Evolutionary conservation across 2,888 invertebrate species (phyloP), one percentile per base, ranked within the genome.

Genomic region (Ichneumoninae sp.): DNA sequence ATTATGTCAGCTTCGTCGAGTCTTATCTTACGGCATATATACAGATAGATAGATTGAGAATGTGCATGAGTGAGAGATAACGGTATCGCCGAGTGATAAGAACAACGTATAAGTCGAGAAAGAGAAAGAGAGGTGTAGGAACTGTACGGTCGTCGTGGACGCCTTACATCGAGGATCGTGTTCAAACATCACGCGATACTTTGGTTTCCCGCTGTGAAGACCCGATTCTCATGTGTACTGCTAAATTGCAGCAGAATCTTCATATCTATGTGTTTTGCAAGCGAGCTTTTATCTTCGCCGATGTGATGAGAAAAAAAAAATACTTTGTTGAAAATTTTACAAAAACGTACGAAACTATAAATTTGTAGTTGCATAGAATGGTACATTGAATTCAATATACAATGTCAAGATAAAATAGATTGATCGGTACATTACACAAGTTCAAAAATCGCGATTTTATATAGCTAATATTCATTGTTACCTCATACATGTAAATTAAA

Each of bases 1-100:
- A 83, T 83, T 83, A 83, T 77, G 80, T 83, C 80, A 85, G 85
- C 83, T 81, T 78, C 80, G 83, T 78, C 78, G 83, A 78, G 78
- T 78, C 82, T 85, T 85, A 85, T 82, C 85, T 77, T 50, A 77
- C 40, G 30, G 52, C 52, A 26, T 60, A 72, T 36, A 77, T 40
- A 36, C 57, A 65, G 62, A 74, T 75, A 79, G 13, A 50, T 36
- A 50, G 62, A 84, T 77, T 74, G 72, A 79, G 72, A 50, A 50
- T 71, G 68, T 78, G 77, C 71, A 52, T 33, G 26, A 76, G 82
- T 76, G 71, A 52, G 69, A 71, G 84, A 85, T 85, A 85, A 85
- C 84, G 76, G 60, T 62, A 82, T 80, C 70, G 72, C 70, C 76
- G 79, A 79, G 82, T 80, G 84, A 85, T 85, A 85, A 85, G 62